A percentile compares a stretch with the other conserved stretches of the same genome.
These are phyloP conservation scores for Stenodema calcarata DNA, from an alignment of 2,888 invertebrate genomes.

Conservation along the genomic window DNA sequence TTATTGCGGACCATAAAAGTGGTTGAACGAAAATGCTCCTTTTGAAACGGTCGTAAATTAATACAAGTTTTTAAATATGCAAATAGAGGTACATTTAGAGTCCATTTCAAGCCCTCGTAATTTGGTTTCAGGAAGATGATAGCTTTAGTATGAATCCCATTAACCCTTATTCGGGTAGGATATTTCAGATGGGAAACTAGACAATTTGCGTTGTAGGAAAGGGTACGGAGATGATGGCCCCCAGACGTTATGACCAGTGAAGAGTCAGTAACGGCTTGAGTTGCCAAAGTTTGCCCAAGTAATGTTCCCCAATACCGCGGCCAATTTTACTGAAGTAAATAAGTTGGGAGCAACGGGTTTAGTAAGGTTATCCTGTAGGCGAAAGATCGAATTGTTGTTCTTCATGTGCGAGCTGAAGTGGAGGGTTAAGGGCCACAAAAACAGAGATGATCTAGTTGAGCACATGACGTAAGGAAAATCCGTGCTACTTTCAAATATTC, in stretches of 20 bases:
- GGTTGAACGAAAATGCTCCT: no score
- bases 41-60: no score
- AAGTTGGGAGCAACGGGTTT: no score
- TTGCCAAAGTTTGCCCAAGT: background rate
- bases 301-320: no score
- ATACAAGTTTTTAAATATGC: background rate
- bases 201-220: background rate
- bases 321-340: constrained; percentile 1
- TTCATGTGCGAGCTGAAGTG: no score
- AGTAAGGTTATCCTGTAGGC: no score
- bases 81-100: background rate
- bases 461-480: no score
- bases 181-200: background rate
- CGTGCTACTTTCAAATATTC: no score
- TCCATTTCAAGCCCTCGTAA: background rate
- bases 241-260: background rate
- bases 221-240: background rate
- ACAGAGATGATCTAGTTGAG: no score
- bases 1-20: no score
- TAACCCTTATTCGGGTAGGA: background rate
- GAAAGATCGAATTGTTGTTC: no score
- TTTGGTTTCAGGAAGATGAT: background rate
- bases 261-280: background rate
- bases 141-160: background rate
- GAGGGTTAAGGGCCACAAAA: no score